Evolutionary conservation across 2,888 invertebrate genomes (phyloP), one percentile per base, ranked within the genome.

Genomic region (Lucinisca nassula): DNA sequence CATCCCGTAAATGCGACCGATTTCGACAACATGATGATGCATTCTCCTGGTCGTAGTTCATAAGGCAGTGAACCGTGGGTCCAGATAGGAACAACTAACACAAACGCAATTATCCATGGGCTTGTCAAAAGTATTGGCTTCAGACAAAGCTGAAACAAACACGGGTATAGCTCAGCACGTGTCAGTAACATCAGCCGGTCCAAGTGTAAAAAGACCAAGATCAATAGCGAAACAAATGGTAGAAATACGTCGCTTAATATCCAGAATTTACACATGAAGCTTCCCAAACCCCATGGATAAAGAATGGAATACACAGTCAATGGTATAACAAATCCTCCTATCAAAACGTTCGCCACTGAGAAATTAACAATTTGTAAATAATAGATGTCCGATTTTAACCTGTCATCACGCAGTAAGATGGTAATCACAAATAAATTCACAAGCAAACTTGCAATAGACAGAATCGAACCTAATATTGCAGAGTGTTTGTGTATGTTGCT

Each of bases 361-460:
- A 90, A 84, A 51, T 90, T 90, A 3, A 87, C 74, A 38, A 90
- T 79, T 37, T 90, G 90, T n/a, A 74, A 75, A 24, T 84, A 90
- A 55, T 74, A 86, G 8, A 79, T 72, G 32, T 84, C 82, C 0
- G 61, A 32, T 14, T 81, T 74, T 21, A 45, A 49, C 4, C 14
- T 24, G 6, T 55, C 35, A 55, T 77, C 70, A n/a, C 58, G 37
- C 10, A 75, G 30, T 40, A 88, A 90, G n/a, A 51, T 38, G 21
- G 67, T 55, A 17, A 90, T 80, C 1, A 90, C 73, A 0, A 74
- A 1, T 24, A 73, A n/a, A 40, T 88, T 90, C 1, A 88, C 38
- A 1, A 82, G 0, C 27, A 84, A 49, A 0, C 86, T 81, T 74
- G 76, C 35, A 0, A 84, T 38, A 0, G 80, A 35, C 14, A 88